These are phyloP conservation scores for Saxidomus purpurata DNA, from an alignment of 1,140 invertebrate species.

Conservation along the genomic window DNA sequence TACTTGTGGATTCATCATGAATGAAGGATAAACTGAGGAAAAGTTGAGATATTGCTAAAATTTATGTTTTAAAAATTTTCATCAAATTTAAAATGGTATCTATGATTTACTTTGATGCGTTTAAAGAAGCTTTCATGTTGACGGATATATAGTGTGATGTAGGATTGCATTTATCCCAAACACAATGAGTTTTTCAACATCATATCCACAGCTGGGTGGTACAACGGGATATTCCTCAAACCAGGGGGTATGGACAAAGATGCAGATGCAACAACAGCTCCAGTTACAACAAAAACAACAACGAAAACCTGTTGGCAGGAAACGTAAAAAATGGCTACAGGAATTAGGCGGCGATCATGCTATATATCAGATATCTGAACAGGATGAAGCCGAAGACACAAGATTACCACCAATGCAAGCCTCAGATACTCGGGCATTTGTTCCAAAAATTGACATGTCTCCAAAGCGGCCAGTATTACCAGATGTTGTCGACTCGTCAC, in stretches of 20 bases:
- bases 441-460: background rate
- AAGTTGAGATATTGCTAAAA: no score
- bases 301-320: background rate
- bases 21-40: background rate
- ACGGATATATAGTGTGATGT: background rate
- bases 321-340: conserved; percentile 26
- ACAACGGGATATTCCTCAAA: conserved; percentile 46
- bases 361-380: conserved; percentile 54
- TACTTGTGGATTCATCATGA: background rate
- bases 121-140: background rate
- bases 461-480: background rate
- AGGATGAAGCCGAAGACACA: conserved; percentile 46
- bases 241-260: conserved; percentile 46
- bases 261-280: conserved; percentile 32
- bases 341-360: background rate
- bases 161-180: background rate
- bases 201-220: conserved; percentile 3
- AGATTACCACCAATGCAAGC: background rate
- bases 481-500: background rate
- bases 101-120: background rate
- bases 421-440: background rate
- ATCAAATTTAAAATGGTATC: background rate
- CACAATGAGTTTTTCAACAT: conserved; percentile 8
- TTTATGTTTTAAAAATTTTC: no score
- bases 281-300: conserved; percentile 1